phyloP scores from a whole-genome alignment of 2,113 vertebrate genomes.

The Lathamus discolor region DNA sequence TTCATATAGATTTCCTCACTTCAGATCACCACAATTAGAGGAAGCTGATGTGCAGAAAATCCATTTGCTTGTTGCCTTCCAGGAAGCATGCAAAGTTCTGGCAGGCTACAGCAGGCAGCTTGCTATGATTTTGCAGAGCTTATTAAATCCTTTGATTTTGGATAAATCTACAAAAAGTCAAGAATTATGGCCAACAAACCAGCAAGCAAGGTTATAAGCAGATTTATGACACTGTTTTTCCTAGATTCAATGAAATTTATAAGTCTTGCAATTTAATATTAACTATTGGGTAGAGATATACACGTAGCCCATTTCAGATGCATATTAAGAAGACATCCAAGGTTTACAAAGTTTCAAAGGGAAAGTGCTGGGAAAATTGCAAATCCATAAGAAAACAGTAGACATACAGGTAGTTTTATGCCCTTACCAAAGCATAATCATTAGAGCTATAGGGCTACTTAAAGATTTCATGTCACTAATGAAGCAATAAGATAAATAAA shows the following conservation, averaged over 20 bases:
- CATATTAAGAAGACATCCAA: not conserved
- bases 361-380: not conserved
- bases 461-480: not conserved
- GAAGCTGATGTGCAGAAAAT: not conserved
- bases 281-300: not conserved
- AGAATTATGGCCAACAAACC: not conserved
- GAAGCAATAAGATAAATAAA: not conserved
- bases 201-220: not conserved
- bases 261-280: not conserved
- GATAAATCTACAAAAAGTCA: constrained; percentile 14
- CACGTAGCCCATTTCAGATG: not conserved
- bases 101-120: not conserved
- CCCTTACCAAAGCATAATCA: not conserved
- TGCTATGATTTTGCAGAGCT: not conserved
- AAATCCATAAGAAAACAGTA: not conserved
- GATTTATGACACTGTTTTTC: not conserved
- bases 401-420: not conserved
- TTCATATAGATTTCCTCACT: constrained; percentile 2
- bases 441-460: not conserved
- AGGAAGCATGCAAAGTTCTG: constrained; percentile 9
- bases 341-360: not conserved
- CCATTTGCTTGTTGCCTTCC: not conserved
- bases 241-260: not conserved
- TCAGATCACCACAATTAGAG: not conserved
- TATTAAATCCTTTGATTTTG: constrained; percentile 11